Evolutionary conservation across 2,113 vertebrate species (phyloP).

Genomic region (Numenius arquata): DNA sequence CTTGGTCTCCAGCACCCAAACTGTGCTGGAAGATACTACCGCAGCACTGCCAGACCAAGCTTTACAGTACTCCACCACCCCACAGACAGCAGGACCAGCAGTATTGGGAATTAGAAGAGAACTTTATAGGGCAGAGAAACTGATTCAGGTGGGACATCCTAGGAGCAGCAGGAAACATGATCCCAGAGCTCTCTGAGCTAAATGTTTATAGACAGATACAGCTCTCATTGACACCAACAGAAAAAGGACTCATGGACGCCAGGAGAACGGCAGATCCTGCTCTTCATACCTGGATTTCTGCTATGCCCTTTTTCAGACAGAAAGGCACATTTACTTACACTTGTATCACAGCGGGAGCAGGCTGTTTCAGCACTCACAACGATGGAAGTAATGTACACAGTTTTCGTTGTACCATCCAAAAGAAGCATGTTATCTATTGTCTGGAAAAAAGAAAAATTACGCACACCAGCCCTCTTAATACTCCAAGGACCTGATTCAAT

Average conservation of each 20-base stretch:
- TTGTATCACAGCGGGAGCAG: fast-evolving
- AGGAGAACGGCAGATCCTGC: neutral
- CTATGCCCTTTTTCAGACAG: neutral
- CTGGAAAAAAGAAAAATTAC: neutral
- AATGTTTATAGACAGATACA: neutral
- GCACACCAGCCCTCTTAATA: neutral
- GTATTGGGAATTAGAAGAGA: neutral
- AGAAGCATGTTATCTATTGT: neutral
- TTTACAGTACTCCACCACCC: neutral
- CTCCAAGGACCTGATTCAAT: neutral
- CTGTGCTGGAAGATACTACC: no score
- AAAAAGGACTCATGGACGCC: neutral
- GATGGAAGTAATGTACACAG: neutral
- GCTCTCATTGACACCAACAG: neutral
- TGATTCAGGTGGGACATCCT: neutral
- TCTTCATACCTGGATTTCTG: neutral
- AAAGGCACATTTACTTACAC: neutral
- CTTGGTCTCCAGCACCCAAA: fast-evolving
- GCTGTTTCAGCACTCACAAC: neutral
- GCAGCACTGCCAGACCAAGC: neutral
- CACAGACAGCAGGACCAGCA: neutral
- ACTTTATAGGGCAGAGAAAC: neutral
- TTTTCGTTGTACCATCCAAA: neutral
- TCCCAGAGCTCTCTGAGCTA: neutral
- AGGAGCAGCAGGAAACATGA: neutral